A percentile compares a stretch with the other conserved stretches of the same genome.
phyloP scores from a whole-genome alignment of 2,888 invertebrate genomes.

The Idaea aversata region DNA sequence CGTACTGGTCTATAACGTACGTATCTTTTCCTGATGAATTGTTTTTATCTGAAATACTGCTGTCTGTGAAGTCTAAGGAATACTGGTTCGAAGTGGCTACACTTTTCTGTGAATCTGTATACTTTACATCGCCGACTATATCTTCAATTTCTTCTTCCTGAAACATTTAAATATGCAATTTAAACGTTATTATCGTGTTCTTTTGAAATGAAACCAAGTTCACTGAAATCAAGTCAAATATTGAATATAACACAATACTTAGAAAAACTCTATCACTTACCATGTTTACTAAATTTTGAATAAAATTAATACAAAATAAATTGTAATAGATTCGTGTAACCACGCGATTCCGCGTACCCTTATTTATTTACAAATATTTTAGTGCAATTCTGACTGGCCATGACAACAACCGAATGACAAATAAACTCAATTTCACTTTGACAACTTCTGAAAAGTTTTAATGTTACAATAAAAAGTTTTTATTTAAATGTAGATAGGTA shows the following conservation, averaged over 20 bases:
- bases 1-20: constrained; percentile 60
- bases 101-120: constrained; percentile 70
- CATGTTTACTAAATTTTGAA: constrained; percentile 65
- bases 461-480: constrained; percentile 2
- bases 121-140: constrained; percentile 55
- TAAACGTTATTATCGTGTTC: background rate
- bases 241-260: background rate
- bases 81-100: constrained; percentile 60
- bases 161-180: constrained; percentile 4
- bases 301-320: constrained; percentile 56
- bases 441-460: background rate
- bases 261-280: constrained; percentile 40
- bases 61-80: constrained; percentile 66
- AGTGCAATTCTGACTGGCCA: constrained; percentile 69
- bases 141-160: constrained; percentile 70
- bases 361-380: constrained; percentile 66
- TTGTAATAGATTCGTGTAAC: constrained; percentile 44
- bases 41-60: constrained; percentile 56
- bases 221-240: background rate
- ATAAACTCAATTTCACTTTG: background rate
- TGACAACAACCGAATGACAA: constrained; percentile 44
- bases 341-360: constrained; percentile 43
- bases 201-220: background rate
- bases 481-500: background rate
- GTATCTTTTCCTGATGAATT: constrained; percentile 68